These are phyloP conservation scores for Drosophila yakuba DNA, from an alignment of 1,140 invertebrate genomes.

Conservation along the genomic window DNA sequence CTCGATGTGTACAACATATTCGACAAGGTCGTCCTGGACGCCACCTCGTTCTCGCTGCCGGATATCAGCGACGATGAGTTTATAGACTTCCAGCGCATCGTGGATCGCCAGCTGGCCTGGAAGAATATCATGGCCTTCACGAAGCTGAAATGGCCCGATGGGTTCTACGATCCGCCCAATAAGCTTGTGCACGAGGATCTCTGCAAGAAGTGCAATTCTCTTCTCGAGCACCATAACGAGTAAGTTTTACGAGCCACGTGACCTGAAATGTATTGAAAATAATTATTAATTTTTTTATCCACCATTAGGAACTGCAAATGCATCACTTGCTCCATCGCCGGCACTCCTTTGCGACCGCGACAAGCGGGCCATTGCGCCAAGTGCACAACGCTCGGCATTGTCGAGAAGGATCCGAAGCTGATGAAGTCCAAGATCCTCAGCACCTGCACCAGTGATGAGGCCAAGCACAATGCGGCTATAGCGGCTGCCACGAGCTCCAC, in stretches of 20 bases:
- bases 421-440: conserved; percentile 83
- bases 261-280: neutral
- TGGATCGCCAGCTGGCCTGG: conserved; percentile 81
- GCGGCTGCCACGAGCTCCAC: conserved; percentile 52
- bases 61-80: conserved; percentile 80
- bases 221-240: conserved; percentile 79
- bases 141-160: conserved; percentile 79
- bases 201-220: conserved; percentile 78
- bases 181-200: conserved; percentile 74
- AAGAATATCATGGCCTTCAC: conserved; percentile 83
- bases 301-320: conserved; percentile 75
- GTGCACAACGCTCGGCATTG: conserved; percentile 78
- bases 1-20: conserved; percentile 82
- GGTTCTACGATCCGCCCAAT: conserved; percentile 79
- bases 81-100: conserved; percentile 77
- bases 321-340: conserved; percentile 83
- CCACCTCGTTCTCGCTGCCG: conserved; percentile 75
- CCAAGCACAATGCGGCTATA: conserved; percentile 63
- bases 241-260: conserved; percentile 21
- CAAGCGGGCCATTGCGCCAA: conserved; percentile 72
- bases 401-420: conserved; percentile 78
- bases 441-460: conserved; percentile 76
- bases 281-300: no score
- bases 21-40: conserved; percentile 79
- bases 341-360: conserved; percentile 71